Evolutionary conservation across 2,797 vertebrate species (phyloP).

Genomic region (Heterohyrax brucei): DNA sequence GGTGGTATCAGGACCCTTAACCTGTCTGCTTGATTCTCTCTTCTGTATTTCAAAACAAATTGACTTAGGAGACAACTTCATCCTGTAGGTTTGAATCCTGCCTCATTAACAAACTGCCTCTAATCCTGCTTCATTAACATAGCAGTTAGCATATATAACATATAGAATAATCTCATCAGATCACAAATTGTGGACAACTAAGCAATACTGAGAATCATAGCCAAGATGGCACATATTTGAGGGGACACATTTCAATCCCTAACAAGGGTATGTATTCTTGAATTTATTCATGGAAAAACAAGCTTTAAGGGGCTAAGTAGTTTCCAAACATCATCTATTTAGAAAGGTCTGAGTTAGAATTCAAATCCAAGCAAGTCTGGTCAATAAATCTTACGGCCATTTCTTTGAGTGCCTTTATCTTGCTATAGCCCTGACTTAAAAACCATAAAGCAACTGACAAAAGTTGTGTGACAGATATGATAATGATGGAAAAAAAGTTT

Average conservation of each 20-base stretch:
- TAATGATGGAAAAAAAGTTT: neutral
- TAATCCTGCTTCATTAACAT: too few species aligned
- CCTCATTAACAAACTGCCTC: too few species aligned
- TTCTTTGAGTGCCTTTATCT: neutral
- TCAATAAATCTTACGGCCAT: neutral
- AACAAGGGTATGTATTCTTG: neutral
- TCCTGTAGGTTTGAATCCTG: too few species aligned
- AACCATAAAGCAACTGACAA: neutral
- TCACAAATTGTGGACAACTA: too few species aligned
- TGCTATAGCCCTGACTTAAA: slow-evolving; percentile 8
- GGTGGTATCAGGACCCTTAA: too few species aligned
- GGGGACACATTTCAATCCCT: neutral
- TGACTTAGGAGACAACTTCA: too few species aligned
- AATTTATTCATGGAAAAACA: slow-evolving; percentile 11
- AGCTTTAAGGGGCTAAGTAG: neutral
- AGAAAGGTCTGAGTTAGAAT: slow-evolving; percentile 29
- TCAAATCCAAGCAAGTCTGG: slow-evolving; percentile 5
- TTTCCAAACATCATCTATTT: slow-evolving; percentile 38
- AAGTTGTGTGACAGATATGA: neutral
- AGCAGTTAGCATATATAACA: too few species aligned
- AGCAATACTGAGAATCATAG: too few species aligned
- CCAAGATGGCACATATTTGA: too few species aligned
- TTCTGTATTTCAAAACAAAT: too few species aligned
- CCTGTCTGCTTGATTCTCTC: too few species aligned
- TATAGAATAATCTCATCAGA: too few species aligned